A percentile compares a stretch with the other conserved stretches of the same genome.
phyloP scores from a whole-genome alignment of 2,888 invertebrate species.

The Buathra laborator region DNA sequence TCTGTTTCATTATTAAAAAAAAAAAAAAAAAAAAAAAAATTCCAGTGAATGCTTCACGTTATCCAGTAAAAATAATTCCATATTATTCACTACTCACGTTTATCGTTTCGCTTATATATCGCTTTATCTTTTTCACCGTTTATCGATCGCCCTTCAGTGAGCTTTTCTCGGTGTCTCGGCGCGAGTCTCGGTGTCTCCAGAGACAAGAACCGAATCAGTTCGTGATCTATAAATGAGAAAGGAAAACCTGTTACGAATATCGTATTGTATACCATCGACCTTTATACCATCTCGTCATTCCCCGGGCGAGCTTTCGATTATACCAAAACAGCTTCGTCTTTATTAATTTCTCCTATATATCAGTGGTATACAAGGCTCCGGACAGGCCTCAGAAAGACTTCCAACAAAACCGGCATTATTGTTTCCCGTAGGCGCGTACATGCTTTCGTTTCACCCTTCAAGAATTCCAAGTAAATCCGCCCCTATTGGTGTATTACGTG shows the following conservation, averaged over 20 bases:
- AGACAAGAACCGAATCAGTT: neutral
- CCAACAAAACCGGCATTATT: neutral
- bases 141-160: neutral
- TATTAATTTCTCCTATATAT: conserved; percentile 42
- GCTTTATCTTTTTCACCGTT: neutral
- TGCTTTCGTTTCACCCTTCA: neutral
- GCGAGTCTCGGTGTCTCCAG: neutral
- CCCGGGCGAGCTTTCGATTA: conserved; percentile 31
- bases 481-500: conserved; percentile 55
- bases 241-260: conserved; percentile 10
- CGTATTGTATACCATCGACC: neutral
- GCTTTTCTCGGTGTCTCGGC: neutral
- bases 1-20: no score
- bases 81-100: neutral
- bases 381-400: neutral
- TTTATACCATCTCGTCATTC: neutral
- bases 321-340: conserved; percentile 30
- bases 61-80: no score
- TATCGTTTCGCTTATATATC: neutral
- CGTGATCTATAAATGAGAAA: neutral
- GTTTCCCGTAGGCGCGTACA: conserved; percentile 12
- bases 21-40: no score
- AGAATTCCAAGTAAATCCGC: conserved; percentile 15
- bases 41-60: no score
- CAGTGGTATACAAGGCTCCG: neutral